These are phyloP conservation scores for Calyptommatus sinebrachiatus DNA, from an alignment of 2,113 vertebrate genomes.

Conservation along the genomic window DNA sequence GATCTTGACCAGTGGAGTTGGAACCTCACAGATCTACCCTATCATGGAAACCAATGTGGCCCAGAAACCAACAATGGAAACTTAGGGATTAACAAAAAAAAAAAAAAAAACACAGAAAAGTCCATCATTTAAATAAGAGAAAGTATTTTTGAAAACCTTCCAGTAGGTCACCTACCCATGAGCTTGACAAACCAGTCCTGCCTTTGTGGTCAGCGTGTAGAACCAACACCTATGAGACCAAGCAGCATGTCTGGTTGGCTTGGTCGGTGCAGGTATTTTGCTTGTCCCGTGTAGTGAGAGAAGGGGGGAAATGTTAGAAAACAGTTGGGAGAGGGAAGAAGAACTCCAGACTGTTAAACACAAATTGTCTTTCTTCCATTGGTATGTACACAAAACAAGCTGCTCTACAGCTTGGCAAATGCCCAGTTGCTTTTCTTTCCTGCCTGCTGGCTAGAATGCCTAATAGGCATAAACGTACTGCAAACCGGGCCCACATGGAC, in stretches of 20 bases:
- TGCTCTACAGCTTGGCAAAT: conserved; percentile 55
- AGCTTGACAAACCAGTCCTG: background rate
- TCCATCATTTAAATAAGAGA: no score
- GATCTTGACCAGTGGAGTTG: no score
- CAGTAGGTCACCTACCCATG: background rate
- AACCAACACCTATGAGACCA: background rate
- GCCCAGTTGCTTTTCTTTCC: conserved; percentile 48
- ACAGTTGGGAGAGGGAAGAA: background rate
- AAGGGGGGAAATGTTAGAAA: conserved; percentile 4
- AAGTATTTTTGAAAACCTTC: no score
- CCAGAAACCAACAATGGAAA: no score
- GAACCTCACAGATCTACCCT: no score
- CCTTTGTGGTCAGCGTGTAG: background rate
- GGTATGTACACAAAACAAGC: conserved; percentile 52
- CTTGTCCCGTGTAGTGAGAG: conserved; percentile 17
- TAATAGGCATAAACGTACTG: conserved; percentile 66
- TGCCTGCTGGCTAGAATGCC: conserved; percentile 54
- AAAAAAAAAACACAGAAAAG: no score
- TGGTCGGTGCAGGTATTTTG: background rate
- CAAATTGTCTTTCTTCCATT: conserved; percentile 28
- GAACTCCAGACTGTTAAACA: conserved; percentile 47
- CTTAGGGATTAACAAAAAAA: no score
- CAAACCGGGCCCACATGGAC: conserved; percentile 58
- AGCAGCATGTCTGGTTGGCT: background rate
- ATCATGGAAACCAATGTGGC: no score